Base-by-base conservation (phyloP, 2,888 invertebrate species). In the Sarcophaga variegata region DNA sequence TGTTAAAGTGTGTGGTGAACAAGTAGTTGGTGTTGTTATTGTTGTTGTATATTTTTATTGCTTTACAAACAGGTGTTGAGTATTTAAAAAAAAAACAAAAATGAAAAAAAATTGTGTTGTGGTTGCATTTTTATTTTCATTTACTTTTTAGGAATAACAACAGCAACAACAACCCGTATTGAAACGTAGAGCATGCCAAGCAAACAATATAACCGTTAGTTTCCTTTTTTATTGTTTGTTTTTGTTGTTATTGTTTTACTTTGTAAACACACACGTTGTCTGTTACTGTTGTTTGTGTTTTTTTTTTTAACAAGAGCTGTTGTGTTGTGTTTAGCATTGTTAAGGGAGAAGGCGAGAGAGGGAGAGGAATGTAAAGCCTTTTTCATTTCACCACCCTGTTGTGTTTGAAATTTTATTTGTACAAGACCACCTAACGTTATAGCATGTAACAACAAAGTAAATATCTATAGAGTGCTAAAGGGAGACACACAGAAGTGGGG, bases 1-100 rank as follows among this genome's bases (percentile, higher is more conserved):
- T 47, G 69, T 60, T 22, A 17, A 14, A n/a, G 37, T 63, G n/a
- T 72, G 37, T 63, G 62, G 54, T 81, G n/a, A 54, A 49, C 70
- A 54, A 17, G 17, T 49, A 45, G 69, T 71, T 75, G 25, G 71
- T 62, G 67, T 67, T 25, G 25, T 66, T 25, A 62, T 66, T 62
- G 25, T 66, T 25, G 25, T 66, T 54, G 67, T 67, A 20, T 76
- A 17, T 79, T 83, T 74, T 86, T 83, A 81, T 83, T 81, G 62
- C 66, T 83, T 59, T 47, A 76, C 83, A 86, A 86, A 81, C 87
- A 84, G 81, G 87, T 87, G 84, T 84, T 87, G 87, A 81, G 81
- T 76, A 87, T 75, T 84, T 14, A 87, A 87, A 81, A 37, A 10
- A 37, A 37, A 37, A 2, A 10, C 10, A 37, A 37, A 37, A 37